phyloP scores from a whole-genome alignment of 2,888 invertebrate genomes.

The Yponomeuta evonymella region DNA sequence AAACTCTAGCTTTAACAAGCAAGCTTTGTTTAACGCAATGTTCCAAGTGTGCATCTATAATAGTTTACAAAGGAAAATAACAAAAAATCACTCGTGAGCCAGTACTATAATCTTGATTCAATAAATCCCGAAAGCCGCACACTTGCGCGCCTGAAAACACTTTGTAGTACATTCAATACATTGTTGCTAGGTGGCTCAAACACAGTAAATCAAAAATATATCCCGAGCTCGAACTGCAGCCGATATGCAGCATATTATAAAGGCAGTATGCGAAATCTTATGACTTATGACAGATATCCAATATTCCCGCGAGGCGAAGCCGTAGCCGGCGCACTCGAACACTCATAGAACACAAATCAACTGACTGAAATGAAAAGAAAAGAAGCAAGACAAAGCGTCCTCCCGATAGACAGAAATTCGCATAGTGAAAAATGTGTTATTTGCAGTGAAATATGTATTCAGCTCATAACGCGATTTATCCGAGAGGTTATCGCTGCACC shows the following conservation, averaged over 20 bases:
- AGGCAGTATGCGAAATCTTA: slow-evolving; percentile 54
- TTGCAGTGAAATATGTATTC: slow-evolving; percentile 56
- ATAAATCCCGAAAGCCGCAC: not conserved
- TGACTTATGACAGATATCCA: slow-evolving; percentile 66
- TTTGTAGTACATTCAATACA: not conserved
- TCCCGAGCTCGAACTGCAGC: slow-evolving; percentile 29
- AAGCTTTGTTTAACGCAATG: not conserved
- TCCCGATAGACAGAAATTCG: slow-evolving; percentile 58
- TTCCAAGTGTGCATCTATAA: not conserved
- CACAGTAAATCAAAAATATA: slow-evolving; percentile 33
- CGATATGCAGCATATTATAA: slow-evolving; percentile 47
- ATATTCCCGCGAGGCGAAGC: slow-evolving; percentile 48
- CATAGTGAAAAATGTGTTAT: slow-evolving; percentile 63
- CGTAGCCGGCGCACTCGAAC: slow-evolving; percentile 45
- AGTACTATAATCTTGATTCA: not conserved
- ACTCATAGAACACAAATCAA: slow-evolving; percentile 64
- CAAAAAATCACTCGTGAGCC: not conserved
- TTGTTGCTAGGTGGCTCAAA: slow-evolving; percentile 19
- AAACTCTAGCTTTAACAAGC: too few relatives aligned
- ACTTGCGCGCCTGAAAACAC: not conserved
- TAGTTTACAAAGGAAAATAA: not conserved
- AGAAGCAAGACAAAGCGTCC: slow-evolving; percentile 57
- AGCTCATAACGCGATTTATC: slow-evolving; percentile 13
- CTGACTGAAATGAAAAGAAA: slow-evolving; percentile 47
- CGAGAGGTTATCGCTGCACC: slow-evolving; percentile 1